Percentiles rank a stretch among this genome's conserved stretches.
phyloP scores from a whole-genome alignment of 1,140 invertebrate genomes.

The Aricia agestis region DNA sequence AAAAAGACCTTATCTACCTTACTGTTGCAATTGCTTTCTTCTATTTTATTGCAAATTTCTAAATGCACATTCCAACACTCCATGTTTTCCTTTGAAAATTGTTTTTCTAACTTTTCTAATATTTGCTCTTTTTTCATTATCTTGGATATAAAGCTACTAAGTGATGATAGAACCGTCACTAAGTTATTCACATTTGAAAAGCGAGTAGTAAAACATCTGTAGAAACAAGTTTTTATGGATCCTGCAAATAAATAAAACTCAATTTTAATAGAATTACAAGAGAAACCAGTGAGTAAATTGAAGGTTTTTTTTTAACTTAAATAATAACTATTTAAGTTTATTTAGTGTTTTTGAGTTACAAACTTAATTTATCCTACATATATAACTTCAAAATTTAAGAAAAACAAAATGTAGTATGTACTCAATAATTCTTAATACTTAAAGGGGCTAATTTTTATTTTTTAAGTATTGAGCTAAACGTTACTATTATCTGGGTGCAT shows the following conservation, averaged over 20 bases:
- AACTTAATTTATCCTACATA: too few relatives aligned
- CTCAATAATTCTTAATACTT: too few relatives aligned
- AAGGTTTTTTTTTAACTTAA: too few relatives aligned
- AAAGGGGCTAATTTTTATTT: too few relatives aligned
- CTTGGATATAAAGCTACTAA: slow-evolving; percentile 76
- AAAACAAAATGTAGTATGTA: too few relatives aligned
- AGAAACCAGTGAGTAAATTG: too few relatives aligned
- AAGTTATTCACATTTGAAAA: slow-evolving; percentile 79
- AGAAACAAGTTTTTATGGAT: slow-evolving; percentile 79
- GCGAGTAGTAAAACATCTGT: slow-evolving; percentile 79
- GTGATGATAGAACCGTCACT: slow-evolving; percentile 74
- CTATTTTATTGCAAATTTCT: slow-evolving; percentile 62
- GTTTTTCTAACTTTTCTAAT: slow-evolving; percentile 64
- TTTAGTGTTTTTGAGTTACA: too few relatives aligned
- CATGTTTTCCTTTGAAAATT: slow-evolving; percentile 75
- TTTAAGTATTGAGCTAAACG: background rate
- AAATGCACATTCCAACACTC: slow-evolving; percentile 80
- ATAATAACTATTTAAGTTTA: too few relatives aligned
- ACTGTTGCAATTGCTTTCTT: slow-evolving; percentile 58
- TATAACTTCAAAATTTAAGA: too few relatives aligned
- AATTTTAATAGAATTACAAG: background rate
- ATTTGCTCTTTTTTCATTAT: slow-evolving; percentile 70
- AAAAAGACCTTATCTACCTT: slow-evolving; percentile 79
- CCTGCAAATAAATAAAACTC: slow-evolving; percentile 51
- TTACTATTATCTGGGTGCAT: too few relatives aligned